Conservation (phyloP, 2,797 vertebrate species). For the Phalanger gymnotis region DNA sequence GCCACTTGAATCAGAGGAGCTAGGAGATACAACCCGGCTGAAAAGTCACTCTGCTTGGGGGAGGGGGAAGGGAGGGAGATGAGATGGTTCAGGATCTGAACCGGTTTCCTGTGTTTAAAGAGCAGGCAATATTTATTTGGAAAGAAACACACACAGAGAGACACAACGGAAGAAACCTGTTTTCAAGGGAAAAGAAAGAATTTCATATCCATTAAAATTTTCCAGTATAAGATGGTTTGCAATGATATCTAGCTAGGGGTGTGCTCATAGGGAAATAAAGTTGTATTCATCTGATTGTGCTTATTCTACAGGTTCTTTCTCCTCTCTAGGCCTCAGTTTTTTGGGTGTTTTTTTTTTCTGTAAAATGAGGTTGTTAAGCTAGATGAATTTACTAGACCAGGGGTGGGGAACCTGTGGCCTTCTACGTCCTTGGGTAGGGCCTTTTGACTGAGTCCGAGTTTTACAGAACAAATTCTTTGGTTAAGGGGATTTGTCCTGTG, state of each 20-base stretch:
- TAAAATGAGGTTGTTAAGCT: neutral
- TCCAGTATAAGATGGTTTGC: slow-evolving; percentile 51
- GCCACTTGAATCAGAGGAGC: slow-evolving; percentile 67
- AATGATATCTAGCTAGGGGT: slow-evolving; percentile 56
- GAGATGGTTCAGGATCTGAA: slow-evolving; percentile 5
- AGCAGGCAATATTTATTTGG: slow-evolving; percentile 60
- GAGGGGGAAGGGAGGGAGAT: neutral
- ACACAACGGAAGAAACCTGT: slow-evolving; percentile 51
- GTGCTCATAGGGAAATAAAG: slow-evolving; percentile 17
- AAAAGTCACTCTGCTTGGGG: neutral
- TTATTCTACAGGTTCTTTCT: neutral
- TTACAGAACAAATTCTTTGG: too few species aligned
- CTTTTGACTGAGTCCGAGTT: too few species aligned
- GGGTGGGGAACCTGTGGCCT: too few species aligned
- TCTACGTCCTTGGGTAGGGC: too few species aligned
- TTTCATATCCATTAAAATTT: slow-evolving; percentile 57
- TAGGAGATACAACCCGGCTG: slow-evolving; percentile 41
- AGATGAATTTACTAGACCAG: neutral
- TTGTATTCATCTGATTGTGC: neutral
- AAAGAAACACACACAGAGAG: slow-evolving; percentile 24
- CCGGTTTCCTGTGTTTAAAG: slow-evolving; percentile 61
- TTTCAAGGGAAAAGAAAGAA: slow-evolving; percentile 61
- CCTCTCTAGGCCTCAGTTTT: neutral
- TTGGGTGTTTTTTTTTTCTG: too few species aligned
- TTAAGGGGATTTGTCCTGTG: too few species aligned